Conservation (phyloP, 2,888 invertebrate genomes). For the Limenitis camilla region DNA sequence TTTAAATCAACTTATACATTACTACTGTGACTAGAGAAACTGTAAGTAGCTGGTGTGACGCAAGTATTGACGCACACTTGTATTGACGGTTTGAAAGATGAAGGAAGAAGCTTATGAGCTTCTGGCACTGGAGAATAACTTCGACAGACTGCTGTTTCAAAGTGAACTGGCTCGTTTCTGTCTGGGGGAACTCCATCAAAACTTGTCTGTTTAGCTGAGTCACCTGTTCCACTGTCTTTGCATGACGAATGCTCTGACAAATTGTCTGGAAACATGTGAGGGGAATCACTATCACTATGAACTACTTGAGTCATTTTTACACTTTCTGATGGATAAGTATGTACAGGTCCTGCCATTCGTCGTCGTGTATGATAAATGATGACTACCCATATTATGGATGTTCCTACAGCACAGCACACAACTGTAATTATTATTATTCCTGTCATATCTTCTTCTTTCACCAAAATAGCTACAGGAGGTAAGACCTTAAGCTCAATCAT, state of each 20-base stretch:
- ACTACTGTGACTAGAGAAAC: conserved; percentile 73
- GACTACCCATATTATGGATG: conserved; percentile 92
- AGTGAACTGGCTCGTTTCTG: conserved; percentile 64
- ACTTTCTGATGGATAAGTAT: conserved; percentile 60
- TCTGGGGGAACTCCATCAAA: conserved; percentile 74
- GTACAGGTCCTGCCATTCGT: conserved; percentile 72
- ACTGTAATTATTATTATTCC: conserved; percentile 92
- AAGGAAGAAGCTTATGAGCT: conserved; percentile 68
- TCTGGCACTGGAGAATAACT: conserved; percentile 69
- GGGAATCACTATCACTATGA: conserved; percentile 68
- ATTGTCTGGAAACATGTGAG: conserved; percentile 76
- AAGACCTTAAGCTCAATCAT: conserved; percentile 82
- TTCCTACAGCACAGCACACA: conserved; percentile 92
- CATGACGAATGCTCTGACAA: conserved; percentile 83
- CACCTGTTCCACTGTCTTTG: conserved; percentile 87
- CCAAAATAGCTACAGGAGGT: conserved; percentile 73
- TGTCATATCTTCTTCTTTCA: conserved; percentile 83
- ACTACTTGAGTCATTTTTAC: conserved; percentile 69
- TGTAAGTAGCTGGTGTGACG: conserved; percentile 71
- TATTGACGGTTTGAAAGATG: conserved; percentile 69
- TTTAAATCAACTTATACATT: conserved; percentile 53
- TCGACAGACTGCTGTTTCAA: conserved; percentile 58
- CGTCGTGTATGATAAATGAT: conserved; percentile 90
- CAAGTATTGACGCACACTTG: conserved; percentile 72
- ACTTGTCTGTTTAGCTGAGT: conserved; percentile 83